Base-by-base conservation (phyloP, 2,113 vertebrate species). In the Strix uralensis region DNA sequence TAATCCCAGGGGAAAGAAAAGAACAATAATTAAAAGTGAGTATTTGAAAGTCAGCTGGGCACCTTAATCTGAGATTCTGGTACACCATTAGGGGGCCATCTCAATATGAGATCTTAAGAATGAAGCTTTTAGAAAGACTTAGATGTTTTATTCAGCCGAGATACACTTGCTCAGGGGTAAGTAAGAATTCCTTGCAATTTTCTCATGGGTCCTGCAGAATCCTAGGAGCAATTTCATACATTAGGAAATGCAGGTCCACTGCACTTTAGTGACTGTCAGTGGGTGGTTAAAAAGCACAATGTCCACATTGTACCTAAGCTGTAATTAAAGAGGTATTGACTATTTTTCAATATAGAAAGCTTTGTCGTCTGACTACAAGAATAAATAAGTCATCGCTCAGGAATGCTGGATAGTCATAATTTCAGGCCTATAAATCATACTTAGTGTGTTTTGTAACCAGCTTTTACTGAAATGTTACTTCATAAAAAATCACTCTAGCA, bases 101-200 rank as follows among this genome's bases (percentile, higher is more conserved):
- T 88, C 75, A 94, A 77, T 89, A 61, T 73, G 62, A 82, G 77
- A 18, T 84, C 86, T 94, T 81, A 84, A 93, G 94, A 93, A 96
- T 75, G 36, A 85, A 87, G 86, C 71, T 85, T 89, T 95, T 70
- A 89, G 62, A 94, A 94, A 87, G 71, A 79, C 69, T 83, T 54
- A 46, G n/a, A 73, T 80, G 57, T 90, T 87, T 91, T 72, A 91
- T 94, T 96, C 73, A 91, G 61, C 54, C 3, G 1, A 91, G 46
- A 89, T 47, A 87, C 49, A 72, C 92, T 94, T 87, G 81, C 42
- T 80, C 51, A 54, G 83, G 81, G 89, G 73, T 94, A 96, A 95
- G 66, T 52, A 65, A 94, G 78, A 96, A 95, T 96, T 95, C 92
- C 58, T 95, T 70, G 86, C 97, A 95, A 88, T 97, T 97, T 97